Base-by-base conservation (phyloP, 1,140 invertebrate genomes). In the Eriocheir sinensis region DNA sequence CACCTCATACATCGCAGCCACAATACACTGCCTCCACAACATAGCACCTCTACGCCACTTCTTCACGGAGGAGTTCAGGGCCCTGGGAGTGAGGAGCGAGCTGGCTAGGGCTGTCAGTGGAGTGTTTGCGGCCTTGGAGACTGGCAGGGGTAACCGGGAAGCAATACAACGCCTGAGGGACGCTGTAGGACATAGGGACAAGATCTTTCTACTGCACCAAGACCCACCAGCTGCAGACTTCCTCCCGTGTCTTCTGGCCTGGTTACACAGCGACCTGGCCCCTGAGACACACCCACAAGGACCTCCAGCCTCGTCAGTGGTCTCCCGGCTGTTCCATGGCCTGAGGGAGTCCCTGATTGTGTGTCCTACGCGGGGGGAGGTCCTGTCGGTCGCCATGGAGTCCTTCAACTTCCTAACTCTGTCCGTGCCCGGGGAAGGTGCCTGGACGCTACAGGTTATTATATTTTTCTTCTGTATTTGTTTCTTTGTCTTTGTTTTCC, bases 321-420 rank as follows among this genome's bases (percentile, higher is more conserved):
- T 89, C 15, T 48, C 88, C 34, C 36, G n/a, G 8, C 36, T 53
- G 27, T 89, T 89, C 88, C 41, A 89, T 12, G 88, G 88, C 21
- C 30, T 89, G n/a, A 89, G 53, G 88, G 88, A 89, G n/a, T 89
- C 88, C 4, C 30, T 89, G 4, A 89, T 89, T 2, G 44, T 89
- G 12, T 89, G 88, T 12, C 88, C 27, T 3, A 41, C 9, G 85
- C 44, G 53, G 6, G n/a, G 8, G n/a, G 36, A 9, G 6, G 36
- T 89, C 32, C 41, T 41, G 4, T 89, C 88, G n/a, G 15, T 40
- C 6, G 88, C 88, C 15, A 36, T 34, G 30, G 88, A 89, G n/a
- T 34, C 41, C 53, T 89, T 89, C 30, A 53, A 89, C 41, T 53
- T 53, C 41, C n/a, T 89, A 0, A 89, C 41, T n/a, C 34, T 89